These are phyloP conservation scores for Dermochelys coriacea DNA, from an alignment of 2,797 vertebrate species.

Conservation along the genomic window DNA sequence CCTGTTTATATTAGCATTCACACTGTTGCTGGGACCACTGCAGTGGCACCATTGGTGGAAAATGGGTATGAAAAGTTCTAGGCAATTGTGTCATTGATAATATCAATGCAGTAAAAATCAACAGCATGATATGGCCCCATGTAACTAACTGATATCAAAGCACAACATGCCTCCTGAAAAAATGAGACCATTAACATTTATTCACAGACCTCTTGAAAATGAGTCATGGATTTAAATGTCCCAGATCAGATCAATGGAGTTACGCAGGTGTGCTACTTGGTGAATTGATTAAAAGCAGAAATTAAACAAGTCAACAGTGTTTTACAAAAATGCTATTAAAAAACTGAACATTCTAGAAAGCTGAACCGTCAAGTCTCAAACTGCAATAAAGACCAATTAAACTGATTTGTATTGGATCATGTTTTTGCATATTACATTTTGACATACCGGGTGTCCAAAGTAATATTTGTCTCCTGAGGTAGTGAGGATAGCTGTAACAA, in stretches of 20 bases:
- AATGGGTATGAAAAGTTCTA: background rate
- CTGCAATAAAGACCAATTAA: background rate
- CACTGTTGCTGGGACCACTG: rapidly evolving
- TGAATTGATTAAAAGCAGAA: background rate
- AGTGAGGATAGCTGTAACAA: background rate
- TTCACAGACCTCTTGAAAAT: background rate
- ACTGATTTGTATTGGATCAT: background rate
- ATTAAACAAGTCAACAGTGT: background rate
- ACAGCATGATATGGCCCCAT: background rate
- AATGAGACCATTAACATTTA: background rate
- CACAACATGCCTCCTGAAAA: background rate
- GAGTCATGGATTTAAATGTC: background rate
- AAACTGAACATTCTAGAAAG: background rate
- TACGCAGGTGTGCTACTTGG: background rate
- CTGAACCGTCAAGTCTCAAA: background rate
- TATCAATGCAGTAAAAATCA: background rate
- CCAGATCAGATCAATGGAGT: background rate
- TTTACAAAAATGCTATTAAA: background rate
- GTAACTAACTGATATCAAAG: slow-evolving; percentile 6
- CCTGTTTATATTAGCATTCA: background rate
- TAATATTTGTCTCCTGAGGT: background rate
- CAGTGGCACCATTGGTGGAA: background rate
- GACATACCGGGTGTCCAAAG: background rate
- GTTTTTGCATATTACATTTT: background rate
- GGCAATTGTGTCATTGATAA: background rate